Base-by-base conservation (phyloP, 2,797 vertebrate species). In the Dryobates pubescens region DNA sequence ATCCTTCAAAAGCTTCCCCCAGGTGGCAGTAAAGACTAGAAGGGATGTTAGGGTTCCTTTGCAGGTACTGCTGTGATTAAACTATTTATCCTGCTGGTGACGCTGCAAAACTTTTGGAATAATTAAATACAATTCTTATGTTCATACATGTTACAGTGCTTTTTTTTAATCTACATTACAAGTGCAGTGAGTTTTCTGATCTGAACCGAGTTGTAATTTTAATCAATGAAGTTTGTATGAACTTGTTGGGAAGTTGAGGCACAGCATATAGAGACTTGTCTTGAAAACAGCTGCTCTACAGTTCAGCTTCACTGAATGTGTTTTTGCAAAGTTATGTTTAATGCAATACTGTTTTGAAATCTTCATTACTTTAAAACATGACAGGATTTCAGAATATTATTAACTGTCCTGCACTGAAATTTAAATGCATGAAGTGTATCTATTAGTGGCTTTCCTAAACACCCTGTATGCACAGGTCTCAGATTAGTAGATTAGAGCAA, bases 151-250 rank as follows among this genome's bases (percentile, higher is more conserved):
- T 19, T 69, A 43, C 10, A 4, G 61, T 89, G 58, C 18, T 34
- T 53, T 68, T 68, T 47, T 67, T 58, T 68, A 62, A 79, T 10
- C 14, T 30, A 19, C 19, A 3, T 3, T 71, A 58, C 36, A 54
- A 65, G 57, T 54, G 29, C 59, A 59, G 11, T 0, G 3, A 43
- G 7, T 63, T 89, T 36, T 63, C 30, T 0, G 0, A 36, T 56
- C 17, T 29, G 51, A 47, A 26, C 8, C 18, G 26, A 26, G n/a
- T 62, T 70, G 13, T 9, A 47, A 17, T 51, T 71, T 75, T 41
- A 68, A 30, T 62, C 20, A 27, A 6, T 59, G 13, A 38, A 47
- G 9, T 58, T 79, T 36, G 54, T 58, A 36, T 36, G 14, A 86
- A 49, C 16, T 47, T 73, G 26, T 38, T 69, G 36, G 43, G 67